A percentile compares a stretch with the other conserved stretches of the same genome.
These are phyloP conservation scores for Cirrhinus mrigala DNA, from an alignment of 2,797 vertebrate genomes.

Conservation along the genomic window DNA sequence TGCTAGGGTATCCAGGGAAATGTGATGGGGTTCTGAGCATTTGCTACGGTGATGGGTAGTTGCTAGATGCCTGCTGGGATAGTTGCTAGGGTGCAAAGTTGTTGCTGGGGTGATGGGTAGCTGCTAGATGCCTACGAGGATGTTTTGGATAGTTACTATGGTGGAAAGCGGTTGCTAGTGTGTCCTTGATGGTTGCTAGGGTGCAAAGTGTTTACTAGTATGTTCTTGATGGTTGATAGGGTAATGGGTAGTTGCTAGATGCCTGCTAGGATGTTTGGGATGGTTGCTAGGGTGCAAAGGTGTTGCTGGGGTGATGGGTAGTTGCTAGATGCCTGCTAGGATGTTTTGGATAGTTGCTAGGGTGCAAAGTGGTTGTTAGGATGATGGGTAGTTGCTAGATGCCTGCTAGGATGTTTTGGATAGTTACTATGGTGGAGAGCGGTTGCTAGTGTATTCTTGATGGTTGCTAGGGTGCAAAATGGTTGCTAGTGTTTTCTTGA, in stretches of 20 bases:
- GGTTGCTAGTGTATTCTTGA: too few species aligned
- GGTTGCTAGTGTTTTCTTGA: too few species aligned
- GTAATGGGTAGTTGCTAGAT: neutral
- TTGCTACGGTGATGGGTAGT: neutral
- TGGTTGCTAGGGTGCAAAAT: too few species aligned
- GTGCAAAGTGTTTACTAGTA: neutral
- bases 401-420: too few species aligned
- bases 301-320: neutral
- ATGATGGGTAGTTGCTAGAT: too few species aligned
- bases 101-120: neutral
- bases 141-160: neutral
- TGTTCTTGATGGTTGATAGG: too few species aligned
- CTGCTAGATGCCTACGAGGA: neutral
- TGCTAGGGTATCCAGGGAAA: neutral
- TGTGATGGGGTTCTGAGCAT: neutral
- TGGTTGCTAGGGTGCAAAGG: too few species aligned
- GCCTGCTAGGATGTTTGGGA: too few species aligned
- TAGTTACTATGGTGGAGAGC: too few species aligned
- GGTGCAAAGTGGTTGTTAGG: too few species aligned
- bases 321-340: too few species aligned
- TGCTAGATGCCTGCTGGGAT: neutral
- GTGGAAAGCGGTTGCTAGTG: neutral
- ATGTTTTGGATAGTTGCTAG: too few species aligned
- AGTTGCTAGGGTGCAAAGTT: neutral
- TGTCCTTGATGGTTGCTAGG: neutral